These are phyloP conservation scores for Taenioides sp. DNA, from an alignment of 2,797 vertebrate species.

Conservation along the genomic window DNA sequence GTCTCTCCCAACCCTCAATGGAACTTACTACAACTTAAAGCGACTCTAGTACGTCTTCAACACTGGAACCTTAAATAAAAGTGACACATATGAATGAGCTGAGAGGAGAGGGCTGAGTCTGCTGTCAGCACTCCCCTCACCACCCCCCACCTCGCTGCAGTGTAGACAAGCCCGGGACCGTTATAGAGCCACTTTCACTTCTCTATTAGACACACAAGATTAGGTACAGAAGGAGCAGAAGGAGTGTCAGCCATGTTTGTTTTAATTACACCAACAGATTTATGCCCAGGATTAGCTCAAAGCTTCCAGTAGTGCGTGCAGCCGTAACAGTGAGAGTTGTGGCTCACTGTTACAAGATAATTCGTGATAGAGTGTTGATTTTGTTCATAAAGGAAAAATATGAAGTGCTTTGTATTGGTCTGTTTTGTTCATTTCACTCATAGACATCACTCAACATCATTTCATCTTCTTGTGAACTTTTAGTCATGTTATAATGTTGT, in stretches of 20 bases:
- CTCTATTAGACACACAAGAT: background rate
- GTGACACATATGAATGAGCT: background rate
- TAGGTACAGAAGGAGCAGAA: constrained; percentile 1
- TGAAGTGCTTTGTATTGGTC: background rate
- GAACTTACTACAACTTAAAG: too few species aligned
- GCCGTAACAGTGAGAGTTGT: background rate
- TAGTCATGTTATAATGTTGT: too few species aligned
- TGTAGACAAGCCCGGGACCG: background rate
- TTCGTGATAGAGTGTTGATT: background rate
- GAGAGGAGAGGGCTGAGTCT: background rate
- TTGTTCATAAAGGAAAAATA: background rate
- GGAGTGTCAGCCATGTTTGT: background rate
- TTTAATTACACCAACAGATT: constrained; percentile 3
- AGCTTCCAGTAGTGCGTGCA: background rate
- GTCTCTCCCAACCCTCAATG: too few species aligned
- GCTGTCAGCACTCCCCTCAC: background rate
- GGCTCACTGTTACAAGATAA: background rate
- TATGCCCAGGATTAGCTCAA: background rate
- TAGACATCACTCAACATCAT: too few species aligned
- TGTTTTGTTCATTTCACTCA: background rate
- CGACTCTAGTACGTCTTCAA: background rate
- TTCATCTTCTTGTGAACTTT: too few species aligned
- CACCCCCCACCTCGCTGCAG: background rate
- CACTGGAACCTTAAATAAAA: background rate
- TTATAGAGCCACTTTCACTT: background rate